A percentile compares a stretch with the other conserved stretches of the same genome.
Evolutionary conservation across 2,113 vertebrate species (phyloP).

Genomic region (Xiphophorus couchianus): DNA sequence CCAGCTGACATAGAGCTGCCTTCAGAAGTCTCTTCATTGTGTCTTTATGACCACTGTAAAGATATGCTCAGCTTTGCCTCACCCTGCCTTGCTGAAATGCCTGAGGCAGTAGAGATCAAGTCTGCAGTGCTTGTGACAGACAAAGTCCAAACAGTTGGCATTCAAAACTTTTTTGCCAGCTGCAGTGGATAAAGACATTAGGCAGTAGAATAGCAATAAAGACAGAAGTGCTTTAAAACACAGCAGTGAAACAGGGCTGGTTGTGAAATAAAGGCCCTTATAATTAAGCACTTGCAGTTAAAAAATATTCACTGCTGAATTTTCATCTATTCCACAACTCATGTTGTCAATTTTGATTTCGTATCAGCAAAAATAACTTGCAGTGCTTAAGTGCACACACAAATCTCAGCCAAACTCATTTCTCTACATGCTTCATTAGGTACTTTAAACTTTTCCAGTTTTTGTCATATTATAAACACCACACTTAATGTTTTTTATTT

Average conservation of each 20-base stretch:
- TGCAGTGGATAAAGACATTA: conserved; percentile 34
- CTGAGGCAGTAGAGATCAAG: conserved; percentile 48
- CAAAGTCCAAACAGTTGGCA: conserved; percentile 48
- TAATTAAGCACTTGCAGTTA: background rate
- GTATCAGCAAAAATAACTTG: background rate
- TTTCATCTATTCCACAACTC: background rate
- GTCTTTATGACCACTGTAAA: conserved; percentile 71
- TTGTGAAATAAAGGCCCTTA: background rate
- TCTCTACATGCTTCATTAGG: too few species aligned
- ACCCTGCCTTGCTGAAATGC: conserved; percentile 50
- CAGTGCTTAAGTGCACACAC: background rate
- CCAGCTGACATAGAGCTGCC: conserved; percentile 70
- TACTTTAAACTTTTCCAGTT: too few species aligned
- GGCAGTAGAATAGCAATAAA: conserved; percentile 22
- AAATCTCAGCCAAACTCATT: too few species aligned
- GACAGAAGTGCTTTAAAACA: background rate
- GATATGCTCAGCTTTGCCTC: conserved; percentile 55
- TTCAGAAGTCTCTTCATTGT: conserved; percentile 69
- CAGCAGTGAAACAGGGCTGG: background rate
- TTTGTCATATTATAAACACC: too few species aligned
- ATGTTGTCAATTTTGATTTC: background rate
- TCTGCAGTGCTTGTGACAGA: conserved; percentile 39
- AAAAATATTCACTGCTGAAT: background rate
- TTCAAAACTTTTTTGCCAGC: conserved; percentile 49
- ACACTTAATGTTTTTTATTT: too few species aligned